phyloP scores from a whole-genome alignment of 2,888 invertebrate genomes.

The Ferdinandea cuprea region DNA sequence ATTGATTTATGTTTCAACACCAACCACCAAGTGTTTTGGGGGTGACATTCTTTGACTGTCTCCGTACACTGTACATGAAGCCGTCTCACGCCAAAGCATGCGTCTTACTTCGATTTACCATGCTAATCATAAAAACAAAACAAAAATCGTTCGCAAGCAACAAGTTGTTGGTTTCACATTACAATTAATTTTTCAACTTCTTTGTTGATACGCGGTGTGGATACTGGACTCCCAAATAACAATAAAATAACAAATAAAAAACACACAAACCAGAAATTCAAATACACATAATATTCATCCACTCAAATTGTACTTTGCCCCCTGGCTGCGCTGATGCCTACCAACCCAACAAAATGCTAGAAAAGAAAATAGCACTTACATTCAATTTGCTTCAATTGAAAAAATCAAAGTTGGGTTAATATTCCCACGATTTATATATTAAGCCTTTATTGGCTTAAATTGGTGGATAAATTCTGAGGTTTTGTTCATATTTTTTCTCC shows the following conservation, averaged over 20 bases:
- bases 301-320: conserved; percentile 1
- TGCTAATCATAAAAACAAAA: neutral
- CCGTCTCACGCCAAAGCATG: too few relatives aligned
- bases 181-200: conserved; percentile 23
- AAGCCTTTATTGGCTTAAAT: conserved; percentile 73
- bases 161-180: neutral
- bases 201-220: conserved; percentile 1
- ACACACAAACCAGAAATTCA: conserved; percentile 10
- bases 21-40: too few relatives aligned
- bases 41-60: too few relatives aligned
- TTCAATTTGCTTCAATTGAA: conserved; percentile 71
- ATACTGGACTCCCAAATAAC: conserved; percentile 3
- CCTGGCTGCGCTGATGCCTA: neutral
- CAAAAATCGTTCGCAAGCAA: neutral
- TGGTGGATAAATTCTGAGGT: conserved; percentile 69
- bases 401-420: conserved; percentile 71
- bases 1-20: too few relatives aligned
- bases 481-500: conserved; percentile 62
- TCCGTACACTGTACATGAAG: too few relatives aligned
- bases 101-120: neutral
- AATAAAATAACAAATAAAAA: conserved; percentile 1
- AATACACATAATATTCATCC: conserved; percentile 3
- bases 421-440: conserved; percentile 70
- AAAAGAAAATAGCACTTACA: conserved; percentile 66
- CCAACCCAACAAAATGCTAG: conserved; percentile 28